Base-by-base conservation (phyloP, 2,113 vertebrate genomes). In the Danio rerio region DNA sequence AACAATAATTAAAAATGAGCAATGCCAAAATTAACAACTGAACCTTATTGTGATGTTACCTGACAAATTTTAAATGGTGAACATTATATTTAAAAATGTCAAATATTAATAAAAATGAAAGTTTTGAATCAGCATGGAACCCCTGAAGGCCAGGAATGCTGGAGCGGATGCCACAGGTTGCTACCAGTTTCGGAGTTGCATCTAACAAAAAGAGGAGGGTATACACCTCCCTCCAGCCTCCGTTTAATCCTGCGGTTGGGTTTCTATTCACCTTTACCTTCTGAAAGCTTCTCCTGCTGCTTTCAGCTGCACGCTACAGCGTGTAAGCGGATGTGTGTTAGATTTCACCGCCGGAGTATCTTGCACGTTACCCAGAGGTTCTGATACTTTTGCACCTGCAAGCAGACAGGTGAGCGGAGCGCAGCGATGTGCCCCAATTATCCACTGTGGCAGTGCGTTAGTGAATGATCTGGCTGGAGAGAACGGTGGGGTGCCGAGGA, bases 381-480 rank as follows among this genome's bases (percentile, higher is more conserved):
- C 82, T 86, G 85, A 88, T 87, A 89, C 84, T 70, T 66, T 78
- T 31, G 88, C 90, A 93, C 92, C 90, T 93, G 90, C 50, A 63
- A 50, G 16, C 81, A 88, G 89, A 91, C 91, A 93, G 91, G 91
- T 93, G 92, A 92, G 84, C 63, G 56, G 81, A 31, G 83, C 75
- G 78, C 70, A 15, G 86, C 55, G 84, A 87, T 78, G 80, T 71
- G 86, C 85, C 86, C 89, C 89, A 92, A 91, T 92, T 91, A 93
- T 91, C 90, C 88, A 86, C 82, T 84, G 90, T 87, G 89, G 89
- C 90, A 90, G 78, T 15, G 87, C 88, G 91, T 90, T 86, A 87
- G 90, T 78, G 90, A 89, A 86, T 89, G 89, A 90, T 90, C 86
- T 87, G 81, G 88, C 84, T 89, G 86, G 82, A 83, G 80, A 75